Base-by-base conservation (phyloP, 2,888 invertebrate species). In the Operophtera brumata region DNA sequence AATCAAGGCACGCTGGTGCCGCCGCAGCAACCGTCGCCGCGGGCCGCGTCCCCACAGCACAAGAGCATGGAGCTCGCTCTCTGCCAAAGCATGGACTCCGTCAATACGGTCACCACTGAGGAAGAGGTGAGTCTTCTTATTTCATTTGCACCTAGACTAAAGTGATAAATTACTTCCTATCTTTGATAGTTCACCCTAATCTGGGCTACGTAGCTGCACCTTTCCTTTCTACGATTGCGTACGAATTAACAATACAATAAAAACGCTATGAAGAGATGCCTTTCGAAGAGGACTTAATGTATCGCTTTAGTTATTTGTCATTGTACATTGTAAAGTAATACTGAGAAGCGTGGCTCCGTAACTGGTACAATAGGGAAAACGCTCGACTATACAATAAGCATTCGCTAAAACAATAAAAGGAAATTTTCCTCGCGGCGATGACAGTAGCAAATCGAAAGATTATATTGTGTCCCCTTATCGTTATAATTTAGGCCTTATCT, bases 71-170 rank as follows among this genome's bases (percentile, higher is more conserved):
- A 91, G 80, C 92, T 94, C 82, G 95, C 96, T 77, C 93, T 96
- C 80, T 97, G 97, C 84, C 97, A 98, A 91, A 97, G 97, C 92
- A 97, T 98, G 97, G 98, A 98, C 92, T 97, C 97, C 76, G 98
- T 98, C 84, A 97, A 97, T 91, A 97, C 97, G 73, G 94, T 95
- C 81, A 96, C 96, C 84, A 96, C 97, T 85, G 98, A 98, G 92
- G 98, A 98, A 93, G 98, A 98, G 97, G 98, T 98, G 78, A 92
- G 95, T 66, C 6, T n/a, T 48, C 37, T 25, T 46, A 14, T 26
- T 52, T 41, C 10, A 42, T 46, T 39, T 41, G 39, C 13, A 35
- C 36, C 14, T 54, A 11, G 13, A 32, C 28, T 54, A 28, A n/a
- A 37, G 8, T 40, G 44, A 64, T 63, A 62, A 58, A 62, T 66